Base-by-base conservation (phyloP, 2,797 vertebrate species). In the Alca torda region DNA sequence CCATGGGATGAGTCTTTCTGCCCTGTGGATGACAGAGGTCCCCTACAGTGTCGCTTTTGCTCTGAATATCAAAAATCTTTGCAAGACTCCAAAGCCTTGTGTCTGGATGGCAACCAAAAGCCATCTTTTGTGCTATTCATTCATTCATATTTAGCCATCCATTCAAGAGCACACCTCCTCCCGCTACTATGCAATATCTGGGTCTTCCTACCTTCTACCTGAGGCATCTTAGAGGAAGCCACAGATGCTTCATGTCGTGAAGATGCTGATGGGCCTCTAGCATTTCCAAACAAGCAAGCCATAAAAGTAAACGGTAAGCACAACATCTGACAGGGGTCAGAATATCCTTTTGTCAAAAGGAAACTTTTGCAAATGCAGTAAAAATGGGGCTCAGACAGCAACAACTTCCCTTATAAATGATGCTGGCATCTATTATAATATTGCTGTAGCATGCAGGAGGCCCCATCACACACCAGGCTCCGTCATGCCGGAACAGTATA, bases 1-100 rank as follows among this genome's bases (percentile, higher is more conserved):
- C 9, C 11, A 16, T 5, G 1, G 13, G 4, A n/a, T 31, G 17
- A 31, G 13, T 28, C 3, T 1, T 46, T 75, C 23, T 57, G 7
- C 28, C 37, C 16, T 20, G 37, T 25, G 54, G 11, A 30, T 59
- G 33, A 18, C 26, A 51, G 24, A 76, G 25, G 39, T 69, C 2
- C 9, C 9, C 11, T 61, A 31, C 53, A 63, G 33, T 15, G 10
- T 50, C 30, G 15, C 11, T 80, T 43, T 63, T 37, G 4, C 33
- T 65, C 39, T 30, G 23, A 65, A 31, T 35, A 24, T 3, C 8
- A 5, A 25, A 85, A 69, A 5, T 12, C n/a, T 74, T 61, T 37
- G 31, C 43, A 69, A 57, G n/a, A 37, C 4, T 39, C 31, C 24
- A 70, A 64, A 70, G 15, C 35, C 46, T n/a, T 70, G 28, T 39